Evolutionary conservation across 1,140 invertebrate species (phyloP), one percentile per base, ranked within the genome.

Genomic region (Vollenhovia emeryi): DNA sequence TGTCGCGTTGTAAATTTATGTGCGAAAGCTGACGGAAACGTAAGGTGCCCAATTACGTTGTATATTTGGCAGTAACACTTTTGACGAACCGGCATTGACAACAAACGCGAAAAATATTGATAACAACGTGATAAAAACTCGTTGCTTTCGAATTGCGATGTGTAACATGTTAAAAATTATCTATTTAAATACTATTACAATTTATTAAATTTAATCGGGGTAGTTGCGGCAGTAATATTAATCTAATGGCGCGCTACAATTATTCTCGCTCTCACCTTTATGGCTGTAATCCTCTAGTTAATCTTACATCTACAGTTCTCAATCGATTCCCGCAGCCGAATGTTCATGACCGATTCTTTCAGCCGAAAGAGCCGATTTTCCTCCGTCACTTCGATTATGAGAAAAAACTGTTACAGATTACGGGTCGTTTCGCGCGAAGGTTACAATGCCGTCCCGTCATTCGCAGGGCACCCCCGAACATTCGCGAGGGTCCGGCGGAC

Each of bases 401-500:
- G 50, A 45, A 57, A n/a, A 40, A 62, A 55, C 18, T 71, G 48
- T 60, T 24, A n/a, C 52, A 36, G n/a, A 33, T 62, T 36, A 27
- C 30, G 15, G 27, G n/a, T 43, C 21, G 15, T 40, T 27, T 24
- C 48, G 24, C 50, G 64, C 78, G 27, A 6, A 45, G 33, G 50
- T 82, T 73, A 73, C 78, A 71, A 73, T 59, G 13, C 50, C 66
- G 24, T 57, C 78, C 78, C 78, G 78, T 82, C 78, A 82, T 73
- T 57, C 50, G 40, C 66, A 82, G 78, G 13, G 21, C 64, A 36
- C 15, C 78, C 30, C 78, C 40, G n/a, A 59, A 73, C 43, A 57
- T 82, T 82, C 64, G 66, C n/a, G 45, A 66, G 66, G 78, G 78
- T 43, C 50, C 66, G 36, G 18, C 18, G 24, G 36, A 71, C 64